phyloP scores from a whole-genome alignment of 2,797 vertebrate genomes.

The Artibeus lituratus region DNA sequence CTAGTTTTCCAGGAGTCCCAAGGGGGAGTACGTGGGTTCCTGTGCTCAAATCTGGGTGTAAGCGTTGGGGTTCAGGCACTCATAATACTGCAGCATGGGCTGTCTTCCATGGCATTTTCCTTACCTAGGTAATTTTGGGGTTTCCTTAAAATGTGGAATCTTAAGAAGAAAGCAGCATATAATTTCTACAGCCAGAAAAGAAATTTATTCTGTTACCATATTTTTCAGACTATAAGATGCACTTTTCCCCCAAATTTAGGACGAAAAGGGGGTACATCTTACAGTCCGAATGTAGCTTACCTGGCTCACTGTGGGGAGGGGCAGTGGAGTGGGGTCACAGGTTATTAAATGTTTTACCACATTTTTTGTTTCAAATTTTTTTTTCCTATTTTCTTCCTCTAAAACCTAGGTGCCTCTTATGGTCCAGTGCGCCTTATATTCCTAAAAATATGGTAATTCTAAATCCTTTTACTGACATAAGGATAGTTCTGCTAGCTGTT shows the following conservation, averaged over 20 bases:
- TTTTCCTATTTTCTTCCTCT: too few species aligned
- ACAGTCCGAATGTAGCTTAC: too few species aligned
- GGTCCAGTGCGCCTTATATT: too few species aligned
- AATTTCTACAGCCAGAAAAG: neutral
- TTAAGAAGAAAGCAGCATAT: neutral
- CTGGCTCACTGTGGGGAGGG: too few species aligned
- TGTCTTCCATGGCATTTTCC: neutral
- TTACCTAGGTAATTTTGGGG: neutral
- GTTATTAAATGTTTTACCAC: too few species aligned
- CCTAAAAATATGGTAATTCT: neutral
- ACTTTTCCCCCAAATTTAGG: too few species aligned
- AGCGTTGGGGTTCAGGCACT: neutral
- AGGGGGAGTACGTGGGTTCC: neutral
- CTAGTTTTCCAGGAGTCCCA: neutral
- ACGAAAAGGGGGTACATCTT: too few species aligned
- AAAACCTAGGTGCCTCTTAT: too few species aligned
- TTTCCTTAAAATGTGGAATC: neutral
- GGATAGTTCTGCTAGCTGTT: neutral
- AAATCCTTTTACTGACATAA: neutral
- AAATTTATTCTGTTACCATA: neutral
- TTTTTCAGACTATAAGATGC: too few species aligned
- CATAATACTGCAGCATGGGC: rapidly evolving
- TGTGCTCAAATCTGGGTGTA: neutral
- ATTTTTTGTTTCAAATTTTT: too few species aligned
- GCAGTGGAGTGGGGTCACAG: too few species aligned